A percentile compares a stretch with the other conserved stretches of the same genome.
Evolutionary conservation across 2,797 vertebrate species (phyloP).

Genomic region (Potorous gilbertii): DNA sequence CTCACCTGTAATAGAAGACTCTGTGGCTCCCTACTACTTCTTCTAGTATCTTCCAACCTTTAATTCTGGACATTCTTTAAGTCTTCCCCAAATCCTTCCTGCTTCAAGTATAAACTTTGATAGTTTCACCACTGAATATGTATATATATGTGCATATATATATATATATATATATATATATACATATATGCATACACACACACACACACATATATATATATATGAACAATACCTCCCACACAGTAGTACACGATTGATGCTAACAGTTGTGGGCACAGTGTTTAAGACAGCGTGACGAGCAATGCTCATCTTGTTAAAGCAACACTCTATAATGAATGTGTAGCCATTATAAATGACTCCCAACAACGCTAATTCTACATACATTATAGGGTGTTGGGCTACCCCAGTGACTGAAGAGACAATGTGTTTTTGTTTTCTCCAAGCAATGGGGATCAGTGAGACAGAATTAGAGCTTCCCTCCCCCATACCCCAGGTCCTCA

Average conservation of each 20-base stretch:
- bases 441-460: neutral
- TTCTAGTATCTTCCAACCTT: neutral
- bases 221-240: neutral
- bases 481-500: neutral
- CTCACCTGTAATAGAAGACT: neutral
- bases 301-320: neutral
- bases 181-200: no score
- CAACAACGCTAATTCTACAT: neutral
- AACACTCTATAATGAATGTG: fast-evolving
- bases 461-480: neutral
- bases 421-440: neutral
- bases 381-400: neutral
- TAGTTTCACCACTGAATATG: neutral
- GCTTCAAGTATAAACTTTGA: neutral
- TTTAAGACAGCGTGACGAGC: neutral
- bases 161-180: no score
- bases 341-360: neutral
- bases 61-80: neutral
- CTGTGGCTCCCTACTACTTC: fast-evolving
- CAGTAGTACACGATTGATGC: neutral
- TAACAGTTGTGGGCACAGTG: neutral
- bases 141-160: no score
- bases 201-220: no score
- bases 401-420: neutral
- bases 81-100: neutral